Evolutionary conservation across 2,888 invertebrate species (phyloP).

Genomic region (Callosobruchus maculatus): DNA sequence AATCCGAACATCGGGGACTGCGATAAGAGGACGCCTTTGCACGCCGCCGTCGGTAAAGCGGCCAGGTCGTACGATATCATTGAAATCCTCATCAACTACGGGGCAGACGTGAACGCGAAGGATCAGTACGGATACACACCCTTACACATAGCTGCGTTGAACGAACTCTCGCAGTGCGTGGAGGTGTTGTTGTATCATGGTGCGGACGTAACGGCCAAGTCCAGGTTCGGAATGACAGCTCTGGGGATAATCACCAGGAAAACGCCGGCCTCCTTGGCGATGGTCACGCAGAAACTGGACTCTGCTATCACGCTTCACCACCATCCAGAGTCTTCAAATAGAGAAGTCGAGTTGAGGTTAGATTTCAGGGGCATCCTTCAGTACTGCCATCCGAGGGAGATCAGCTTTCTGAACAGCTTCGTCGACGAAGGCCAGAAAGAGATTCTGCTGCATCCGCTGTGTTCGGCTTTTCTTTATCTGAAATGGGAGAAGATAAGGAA

Average conservation of each 20-base stretch:
- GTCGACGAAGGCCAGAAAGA: constrained; percentile 88
- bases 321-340: constrained; percentile 70
- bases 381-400: constrained; percentile 80
- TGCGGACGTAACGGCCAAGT: constrained; percentile 84
- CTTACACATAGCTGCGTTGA: constrained; percentile 79
- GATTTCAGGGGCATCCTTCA: constrained; percentile 80
- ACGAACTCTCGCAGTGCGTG: constrained; percentile 80
- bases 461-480: constrained; percentile 81
- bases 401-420: constrained; percentile 80
- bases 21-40: constrained; percentile 77
- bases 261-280: constrained; percentile 80
- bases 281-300: constrained; percentile 78
- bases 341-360: constrained; percentile 77
- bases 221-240: constrained; percentile 82
- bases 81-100: constrained; percentile 73
- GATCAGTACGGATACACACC: constrained; percentile 85
- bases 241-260: constrained; percentile 81
- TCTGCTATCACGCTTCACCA: constrained; percentile 75
- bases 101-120: constrained; percentile 77
- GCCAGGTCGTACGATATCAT: constrained; percentile 77
- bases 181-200: constrained; percentile 80
- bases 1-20: constrained; percentile 78
- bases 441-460: constrained; percentile 79
- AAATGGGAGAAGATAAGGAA: constrained; percentile 90
- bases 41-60: constrained; percentile 82